Evolutionary conservation across 2,797 vertebrate genomes (phyloP).

Genomic region (Myiotriccus ornatus): DNA sequence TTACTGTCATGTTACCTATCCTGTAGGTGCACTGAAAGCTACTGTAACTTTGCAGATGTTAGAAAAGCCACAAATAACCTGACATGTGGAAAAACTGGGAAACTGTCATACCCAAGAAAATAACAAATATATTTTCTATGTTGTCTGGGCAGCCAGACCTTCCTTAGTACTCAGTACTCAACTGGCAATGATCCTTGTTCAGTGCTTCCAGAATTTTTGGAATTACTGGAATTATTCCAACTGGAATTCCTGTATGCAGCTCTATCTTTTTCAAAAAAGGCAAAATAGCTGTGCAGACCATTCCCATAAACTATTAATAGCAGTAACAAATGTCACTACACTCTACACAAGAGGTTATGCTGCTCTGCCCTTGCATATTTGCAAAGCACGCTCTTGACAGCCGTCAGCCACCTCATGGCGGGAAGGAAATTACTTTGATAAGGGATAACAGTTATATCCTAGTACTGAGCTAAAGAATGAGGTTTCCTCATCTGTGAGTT

Average conservation of each 20-base stretch:
- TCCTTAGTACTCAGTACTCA: not conserved
- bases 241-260: not conserved
- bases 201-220: not conserved
- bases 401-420: rapidly evolving
- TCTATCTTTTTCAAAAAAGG: not conserved
- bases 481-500: not conserved
- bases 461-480: not conserved
- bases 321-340: not conserved
- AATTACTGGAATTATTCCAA: not conserved
- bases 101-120: not conserved
- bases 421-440: not conserved
- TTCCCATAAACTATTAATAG: not conserved
- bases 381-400: not conserved
- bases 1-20: not conserved
- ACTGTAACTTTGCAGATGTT: not conserved
- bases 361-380: not conserved
- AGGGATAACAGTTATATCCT: not conserved
- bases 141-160: not conserved
- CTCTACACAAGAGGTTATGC: not conserved
- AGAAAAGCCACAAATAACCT: not conserved
- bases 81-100: not conserved
- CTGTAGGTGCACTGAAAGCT: not conserved
- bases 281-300: not conserved
- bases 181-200: rapidly evolving
- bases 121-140: not conserved